These are phyloP conservation scores for Formica aserva DNA, from an alignment of 2,888 invertebrate genomes.

Conservation along the genomic window DNA sequence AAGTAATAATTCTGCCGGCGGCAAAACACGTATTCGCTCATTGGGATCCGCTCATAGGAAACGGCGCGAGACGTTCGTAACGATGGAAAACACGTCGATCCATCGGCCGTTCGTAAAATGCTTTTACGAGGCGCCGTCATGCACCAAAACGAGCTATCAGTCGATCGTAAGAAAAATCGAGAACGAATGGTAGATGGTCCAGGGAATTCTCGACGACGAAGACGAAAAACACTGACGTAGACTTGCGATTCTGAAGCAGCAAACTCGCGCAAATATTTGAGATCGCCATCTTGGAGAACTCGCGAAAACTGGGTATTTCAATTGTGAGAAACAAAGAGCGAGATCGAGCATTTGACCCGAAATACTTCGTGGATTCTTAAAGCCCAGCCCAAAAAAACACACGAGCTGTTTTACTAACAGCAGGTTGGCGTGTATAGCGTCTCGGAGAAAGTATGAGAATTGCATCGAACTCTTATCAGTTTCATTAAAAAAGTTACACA, in stretches of 20 bases:
- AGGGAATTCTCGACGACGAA: neutral
- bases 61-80: slow-evolving; percentile 39
- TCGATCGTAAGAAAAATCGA: slow-evolving; percentile 45
- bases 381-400: slow-evolving; percentile 2
- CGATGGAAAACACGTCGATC: slow-evolving; percentile 22
- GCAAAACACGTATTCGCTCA: slow-evolving; percentile 3
- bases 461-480: slow-evolving; percentile 7
- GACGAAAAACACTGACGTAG: neutral
- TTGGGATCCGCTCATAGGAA: slow-evolving; percentile 7
- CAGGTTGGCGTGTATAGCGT: neutral
- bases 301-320: neutral
- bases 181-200: slow-evolving; percentile 51
- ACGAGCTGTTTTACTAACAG: slow-evolving; percentile 10
- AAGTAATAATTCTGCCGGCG: neutral
- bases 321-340: slow-evolving; percentile 23
- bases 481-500: slow-evolving; percentile 37
- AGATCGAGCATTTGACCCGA: slow-evolving; percentile 11
- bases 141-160: slow-evolving; percentile 30
- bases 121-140: slow-evolving; percentile 54
- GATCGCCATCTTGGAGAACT: slow-evolving; percentile 18
- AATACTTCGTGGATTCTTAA: slow-evolving; percentile 20
- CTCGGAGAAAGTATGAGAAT: slow-evolving; percentile 38
- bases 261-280: slow-evolving; percentile 29
- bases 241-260: slow-evolving; percentile 29
- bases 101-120: slow-evolving; percentile 57